Conservation (phyloP, 2,797 vertebrate genomes). For the Peromyscus melanophrys region DNA sequence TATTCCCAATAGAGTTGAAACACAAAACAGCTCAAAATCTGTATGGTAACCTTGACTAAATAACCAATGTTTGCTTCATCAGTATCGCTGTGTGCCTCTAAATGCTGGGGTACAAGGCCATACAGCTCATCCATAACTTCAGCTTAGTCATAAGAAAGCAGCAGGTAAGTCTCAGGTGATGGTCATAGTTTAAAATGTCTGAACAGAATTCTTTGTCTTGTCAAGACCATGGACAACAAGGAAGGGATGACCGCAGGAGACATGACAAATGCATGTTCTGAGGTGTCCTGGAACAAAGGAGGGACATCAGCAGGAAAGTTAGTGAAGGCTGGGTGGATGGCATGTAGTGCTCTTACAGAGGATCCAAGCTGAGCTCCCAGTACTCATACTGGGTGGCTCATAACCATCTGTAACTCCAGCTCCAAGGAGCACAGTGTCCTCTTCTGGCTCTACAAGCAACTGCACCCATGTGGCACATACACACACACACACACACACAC, state of each 20-base stretch:
- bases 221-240: neutral
- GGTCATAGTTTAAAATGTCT: conserved; percentile 1
- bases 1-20: conserved; percentile 63
- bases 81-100: neutral
- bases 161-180: conserved; percentile 19
- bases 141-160: conserved; percentile 15
- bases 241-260: conserved; percentile 34
- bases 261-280: neutral
- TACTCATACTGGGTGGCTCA: neutral
- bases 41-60: conserved; percentile 24
- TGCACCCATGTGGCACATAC: neutral
- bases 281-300: neutral
- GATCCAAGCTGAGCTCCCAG: neutral
- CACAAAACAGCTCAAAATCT: conserved; percentile 41
- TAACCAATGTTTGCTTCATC: conserved; percentile 27
- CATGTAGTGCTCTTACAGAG: neutral
- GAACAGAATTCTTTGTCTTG: neutral
- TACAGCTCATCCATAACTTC: neutral
- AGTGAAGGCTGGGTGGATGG: neutral
- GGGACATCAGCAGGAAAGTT: neutral
- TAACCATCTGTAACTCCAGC: neutral
- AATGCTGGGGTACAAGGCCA: neutral
- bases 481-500: neutral
- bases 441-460: neutral
- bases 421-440: neutral